Evolutionary conservation across 2,888 invertebrate genomes (phyloP), one percentile per base, ranked within the genome.

Genomic region (Scaptomyza caliginosa): DNA sequence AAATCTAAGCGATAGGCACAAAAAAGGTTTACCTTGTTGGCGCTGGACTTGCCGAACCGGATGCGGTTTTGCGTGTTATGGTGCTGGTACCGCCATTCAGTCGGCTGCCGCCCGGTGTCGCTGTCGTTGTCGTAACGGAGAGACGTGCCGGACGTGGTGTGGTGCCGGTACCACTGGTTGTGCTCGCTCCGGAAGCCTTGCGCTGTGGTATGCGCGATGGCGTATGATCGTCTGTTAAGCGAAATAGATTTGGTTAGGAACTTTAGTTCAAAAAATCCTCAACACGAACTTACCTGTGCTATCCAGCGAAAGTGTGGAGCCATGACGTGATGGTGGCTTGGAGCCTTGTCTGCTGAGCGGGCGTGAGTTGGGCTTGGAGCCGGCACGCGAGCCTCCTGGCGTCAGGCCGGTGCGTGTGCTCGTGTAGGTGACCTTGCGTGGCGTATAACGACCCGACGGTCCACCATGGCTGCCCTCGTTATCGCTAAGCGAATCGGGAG

Each of bases 301-400:
- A 90, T 97, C 97, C 77, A 97, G 92, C 40, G 97, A 97, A 67
- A 97, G 93, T 89, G 96, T 97, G 42, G 98, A 98, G 75, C 98
- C 98, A 89, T 98, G 97, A 82, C 98, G 94, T 77, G 98, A 98
- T 19, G 97, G 96, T 72, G 98, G 98, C 91, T 98, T 97, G 68
- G 97, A 97, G 66, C 97, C 96, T 65, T 96, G 94, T 78, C 97
- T 93, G 75, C 97, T 96, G 28, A 95, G 95, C 40, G 97, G 96
- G 84, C 97, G 93, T 62, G 97, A 97, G 63, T 95, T 94, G 39
- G 97, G 97, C 89, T 97, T 94, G 67, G 95, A 95, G 69, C 95
- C 94, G 34, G 94, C 93, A 73, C 93, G 91, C 51, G 95, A 96
- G 50, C 95, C 96, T 87, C 95, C 95, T 64, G 96, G 96, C 43